phyloP scores from a whole-genome alignment of 2,888 invertebrate species.

The Atethmia centrago region DNA sequence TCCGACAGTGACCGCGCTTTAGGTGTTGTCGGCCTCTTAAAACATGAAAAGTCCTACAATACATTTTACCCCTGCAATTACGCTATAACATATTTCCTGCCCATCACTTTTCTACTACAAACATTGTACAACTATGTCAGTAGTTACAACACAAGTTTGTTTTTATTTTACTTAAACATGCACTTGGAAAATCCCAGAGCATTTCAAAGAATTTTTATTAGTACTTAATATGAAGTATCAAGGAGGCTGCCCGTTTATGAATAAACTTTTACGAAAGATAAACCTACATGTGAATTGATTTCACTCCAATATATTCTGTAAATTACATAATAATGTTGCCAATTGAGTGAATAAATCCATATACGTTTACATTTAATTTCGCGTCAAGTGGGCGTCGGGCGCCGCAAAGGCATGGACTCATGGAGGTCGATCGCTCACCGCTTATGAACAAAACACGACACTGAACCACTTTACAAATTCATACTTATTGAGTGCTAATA shows the following conservation, averaged over 20 bases:
- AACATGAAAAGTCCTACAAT: neutral
- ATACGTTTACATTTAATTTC: conserved; percentile 52
- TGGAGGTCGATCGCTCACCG: conserved; percentile 51
- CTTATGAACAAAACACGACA: conserved; percentile 61
- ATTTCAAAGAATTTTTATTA: conserved; percentile 12
- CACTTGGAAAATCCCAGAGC: conserved; percentile 12
- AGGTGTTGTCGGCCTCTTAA: too few species aligned
- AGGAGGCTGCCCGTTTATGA: neutral
- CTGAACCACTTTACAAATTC: conserved; percentile 53
- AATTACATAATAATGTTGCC: conserved; percentile 52
- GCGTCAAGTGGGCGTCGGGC: conserved; percentile 57
- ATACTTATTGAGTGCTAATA: conserved; percentile 45
- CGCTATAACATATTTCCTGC: conserved; percentile 12
- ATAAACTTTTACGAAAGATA: conserved; percentile 25
- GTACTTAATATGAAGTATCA: neutral
- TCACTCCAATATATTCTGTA: conserved; percentile 44
- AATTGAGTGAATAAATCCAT: conserved; percentile 62
- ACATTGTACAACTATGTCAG: neutral
- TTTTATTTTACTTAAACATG: conserved; percentile 18
- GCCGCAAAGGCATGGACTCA: conserved; percentile 19
- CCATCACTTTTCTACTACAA: conserved; percentile 6
- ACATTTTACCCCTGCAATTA: neutral
- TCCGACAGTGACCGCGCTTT: too few species aligned
- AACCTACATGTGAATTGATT: conserved; percentile 35
- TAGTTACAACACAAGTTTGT: neutral